Evolutionary conservation across 2,113 vertebrate species (phyloP).

Genomic region (Pelobates fuscus): DNA sequence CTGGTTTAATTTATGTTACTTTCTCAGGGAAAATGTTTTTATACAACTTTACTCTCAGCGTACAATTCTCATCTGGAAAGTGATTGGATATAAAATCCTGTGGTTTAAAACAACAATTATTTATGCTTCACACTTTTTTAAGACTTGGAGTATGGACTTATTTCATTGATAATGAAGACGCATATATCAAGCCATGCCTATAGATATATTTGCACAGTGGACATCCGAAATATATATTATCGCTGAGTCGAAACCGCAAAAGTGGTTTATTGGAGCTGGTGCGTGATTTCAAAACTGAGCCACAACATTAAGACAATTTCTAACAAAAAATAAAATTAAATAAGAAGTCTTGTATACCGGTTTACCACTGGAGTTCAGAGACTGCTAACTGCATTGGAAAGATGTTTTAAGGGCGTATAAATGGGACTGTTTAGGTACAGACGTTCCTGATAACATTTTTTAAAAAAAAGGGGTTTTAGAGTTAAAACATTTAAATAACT

Average conservation of each 20-base stretch:
- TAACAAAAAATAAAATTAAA: too few species aligned
- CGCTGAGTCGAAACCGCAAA: not conserved
- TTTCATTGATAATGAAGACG: not conserved
- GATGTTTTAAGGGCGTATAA: slow-evolving; percentile 12
- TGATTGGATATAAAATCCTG: slow-evolving; percentile 46
- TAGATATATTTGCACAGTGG: not conserved
- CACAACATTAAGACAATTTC: not conserved
- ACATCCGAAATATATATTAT: not conserved
- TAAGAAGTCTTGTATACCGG: too few species aligned
- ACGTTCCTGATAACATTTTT: not conserved
- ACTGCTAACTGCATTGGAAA: not conserved
- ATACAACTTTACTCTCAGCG: slow-evolving; percentile 49
- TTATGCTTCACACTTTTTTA: slow-evolving; percentile 21
- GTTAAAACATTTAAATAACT: not conserved
- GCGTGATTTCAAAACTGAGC: not conserved
- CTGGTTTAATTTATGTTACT: slow-evolving; percentile 62
- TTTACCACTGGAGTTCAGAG: slow-evolving; percentile 39
- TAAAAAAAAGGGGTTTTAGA: not conserved
- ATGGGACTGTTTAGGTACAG: not conserved
- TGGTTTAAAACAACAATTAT: slow-evolving; percentile 42
- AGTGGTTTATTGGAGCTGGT: not conserved
- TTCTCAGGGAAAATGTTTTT: slow-evolving; percentile 70
- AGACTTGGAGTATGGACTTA: not conserved
- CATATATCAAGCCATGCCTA: not conserved
- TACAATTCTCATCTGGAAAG: slow-evolving; percentile 48